These are phyloP conservation scores for Anser brachyrhynchus DNA, from an alignment of 2,113 vertebrate species.

Conservation along the genomic window DNA sequence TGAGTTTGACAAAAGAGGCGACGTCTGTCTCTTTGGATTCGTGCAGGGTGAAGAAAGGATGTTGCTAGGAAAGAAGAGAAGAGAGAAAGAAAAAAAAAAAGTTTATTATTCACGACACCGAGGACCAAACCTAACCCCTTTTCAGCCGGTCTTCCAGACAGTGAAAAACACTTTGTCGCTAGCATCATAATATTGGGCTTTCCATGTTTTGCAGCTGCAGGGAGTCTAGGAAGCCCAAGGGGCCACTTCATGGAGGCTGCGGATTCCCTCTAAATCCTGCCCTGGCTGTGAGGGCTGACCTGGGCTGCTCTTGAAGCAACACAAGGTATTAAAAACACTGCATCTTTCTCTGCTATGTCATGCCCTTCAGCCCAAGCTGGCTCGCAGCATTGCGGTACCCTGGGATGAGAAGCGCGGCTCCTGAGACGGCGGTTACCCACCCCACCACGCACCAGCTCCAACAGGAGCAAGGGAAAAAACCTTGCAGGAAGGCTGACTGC, in stretches of 20 bases:
- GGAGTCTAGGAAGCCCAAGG: rapidly evolving
- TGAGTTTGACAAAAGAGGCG: slow-evolving; percentile 93
- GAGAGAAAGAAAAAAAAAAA: neutral
- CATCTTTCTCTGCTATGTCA: neutral
- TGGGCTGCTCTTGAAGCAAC: neutral
- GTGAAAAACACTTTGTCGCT: neutral
- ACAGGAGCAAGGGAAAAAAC: neutral
- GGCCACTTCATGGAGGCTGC: neutral
- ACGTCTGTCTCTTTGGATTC: slow-evolving; percentile 97
- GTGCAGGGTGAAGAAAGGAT: slow-evolving; percentile 92
- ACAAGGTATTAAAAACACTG: neutral
- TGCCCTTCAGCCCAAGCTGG: neutral
- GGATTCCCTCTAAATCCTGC: neutral
- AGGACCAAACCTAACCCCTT: neutral
- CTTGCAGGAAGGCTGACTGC: neutral
- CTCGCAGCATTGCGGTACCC: neutral
- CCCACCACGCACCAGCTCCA: neutral
- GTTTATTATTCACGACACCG: neutral
- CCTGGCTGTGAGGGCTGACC: neutral
- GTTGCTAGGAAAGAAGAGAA: slow-evolving; percentile 82
- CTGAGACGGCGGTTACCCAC: neutral
- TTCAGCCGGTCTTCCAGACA: neutral
- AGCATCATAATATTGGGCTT: neutral
- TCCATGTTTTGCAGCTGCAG: neutral
- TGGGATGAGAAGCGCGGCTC: neutral